Conservation (phyloP, 2,888 invertebrate genomes). For the Eucriotettix oculatus region DNA sequence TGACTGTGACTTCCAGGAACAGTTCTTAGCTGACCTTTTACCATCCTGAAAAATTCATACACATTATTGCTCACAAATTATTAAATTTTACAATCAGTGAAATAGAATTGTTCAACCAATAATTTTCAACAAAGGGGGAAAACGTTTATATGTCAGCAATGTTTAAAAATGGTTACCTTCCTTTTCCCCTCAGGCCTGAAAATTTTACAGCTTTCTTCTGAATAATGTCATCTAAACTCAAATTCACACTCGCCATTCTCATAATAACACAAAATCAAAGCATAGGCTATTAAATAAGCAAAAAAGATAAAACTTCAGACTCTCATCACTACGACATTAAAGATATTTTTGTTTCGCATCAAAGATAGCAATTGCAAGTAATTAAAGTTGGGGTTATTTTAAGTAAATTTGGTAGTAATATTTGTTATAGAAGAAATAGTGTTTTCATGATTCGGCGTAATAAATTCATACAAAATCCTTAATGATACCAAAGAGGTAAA, state of each 20-base stretch:
- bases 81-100: neutral
- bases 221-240: conserved; percentile 29
- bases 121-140: neutral
- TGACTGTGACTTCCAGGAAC: neutral
- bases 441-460: too few species aligned
- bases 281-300: too few species aligned
- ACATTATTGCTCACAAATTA: neutral
- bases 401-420: too few species aligned
- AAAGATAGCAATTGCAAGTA: too few species aligned
- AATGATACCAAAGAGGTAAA: too few species aligned
- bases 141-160: neutral
- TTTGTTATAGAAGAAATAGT: too few species aligned
- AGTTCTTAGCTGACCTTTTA: neutral
- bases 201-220: conserved; percentile 20
- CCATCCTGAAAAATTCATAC: neutral
- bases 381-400: too few species aligned
- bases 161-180: neutral
- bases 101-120: neutral
- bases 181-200: conserved; percentile 2
- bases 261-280: too few species aligned
- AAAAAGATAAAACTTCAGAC: too few species aligned
- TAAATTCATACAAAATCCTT: too few species aligned
- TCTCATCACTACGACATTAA: too few species aligned
- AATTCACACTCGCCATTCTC: conserved; percentile 10
- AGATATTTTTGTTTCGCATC: too few species aligned